These are phyloP conservation scores for Syngnathus floridae DNA, from an alignment of 2,113 vertebrate species.

Conservation along the genomic window DNA sequence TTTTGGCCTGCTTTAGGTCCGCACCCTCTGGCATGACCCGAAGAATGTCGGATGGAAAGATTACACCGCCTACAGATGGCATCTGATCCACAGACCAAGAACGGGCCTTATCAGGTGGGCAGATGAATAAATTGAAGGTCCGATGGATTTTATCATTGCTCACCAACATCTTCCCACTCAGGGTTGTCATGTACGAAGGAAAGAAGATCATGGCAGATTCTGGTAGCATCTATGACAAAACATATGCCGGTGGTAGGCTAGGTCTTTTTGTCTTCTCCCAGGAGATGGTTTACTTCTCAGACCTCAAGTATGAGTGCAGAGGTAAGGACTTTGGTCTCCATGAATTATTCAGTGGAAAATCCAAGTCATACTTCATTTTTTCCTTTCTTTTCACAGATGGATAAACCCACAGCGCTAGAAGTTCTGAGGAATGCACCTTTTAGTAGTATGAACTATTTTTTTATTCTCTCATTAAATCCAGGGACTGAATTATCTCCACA, in stretches of 20 bases:
- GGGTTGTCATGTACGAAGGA: slow-evolving; percentile 98
- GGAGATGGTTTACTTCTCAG: slow-evolving; percentile 99
- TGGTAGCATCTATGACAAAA: slow-evolving; percentile 95
- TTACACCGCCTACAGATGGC: slow-evolving; percentile 98
- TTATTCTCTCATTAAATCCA: slow-evolving; percentile 68
- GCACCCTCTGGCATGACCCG: slow-evolving; percentile 95
- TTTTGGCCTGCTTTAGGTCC: slow-evolving; percentile 72
- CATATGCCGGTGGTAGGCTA: slow-evolving; percentile 91
- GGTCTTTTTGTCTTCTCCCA: slow-evolving; percentile 98
- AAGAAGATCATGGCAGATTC: slow-evolving; percentile 99
- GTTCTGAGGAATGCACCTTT: slow-evolving; percentile 85
- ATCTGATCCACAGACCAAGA: slow-evolving; percentile 93
- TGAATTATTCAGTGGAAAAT: neutral
- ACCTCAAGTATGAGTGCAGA: slow-evolving; percentile 99
- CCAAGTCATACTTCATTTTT: neutral
- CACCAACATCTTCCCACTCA: slow-evolving; percentile 39
- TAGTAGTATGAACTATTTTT: slow-evolving; percentile 69
- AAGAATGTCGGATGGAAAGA: slow-evolving; percentile 97
- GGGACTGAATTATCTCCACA: slow-evolving; percentile 74
- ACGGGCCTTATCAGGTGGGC: slow-evolving; percentile 90
- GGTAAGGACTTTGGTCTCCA: slow-evolving; percentile 68
- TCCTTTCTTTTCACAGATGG: slow-evolving; percentile 72
- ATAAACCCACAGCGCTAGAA: slow-evolving; percentile 72
- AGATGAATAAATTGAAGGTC: neutral
- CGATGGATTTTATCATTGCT: neutral